Base-by-base conservation (phyloP, 2,113 vertebrate species). In the Leiothrix lutea region DNA sequence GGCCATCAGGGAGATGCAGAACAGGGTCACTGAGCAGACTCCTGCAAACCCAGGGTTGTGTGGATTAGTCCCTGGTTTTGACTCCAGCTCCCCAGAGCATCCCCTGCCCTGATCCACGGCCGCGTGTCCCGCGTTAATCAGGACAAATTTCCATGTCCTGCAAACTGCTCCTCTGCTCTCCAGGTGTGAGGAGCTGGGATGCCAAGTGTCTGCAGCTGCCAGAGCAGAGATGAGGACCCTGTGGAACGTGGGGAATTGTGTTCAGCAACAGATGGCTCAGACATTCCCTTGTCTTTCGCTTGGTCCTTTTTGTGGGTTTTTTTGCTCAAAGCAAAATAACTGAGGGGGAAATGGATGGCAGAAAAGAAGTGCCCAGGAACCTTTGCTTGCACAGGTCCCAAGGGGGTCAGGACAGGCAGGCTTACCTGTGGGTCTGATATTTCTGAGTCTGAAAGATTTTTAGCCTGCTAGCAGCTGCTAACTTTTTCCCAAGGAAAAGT, bases 351-450 rank as follows among this genome's bases (percentile, higher is more conserved):
- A 47, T 0, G 14, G 0, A 13, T 0, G 51, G 4, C 3, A 33
- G 80, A 8, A 66, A n/a, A 45, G 3, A 56, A 33, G 6, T 28
- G n/a, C n/a, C 35, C 48, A 29, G 12, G 24, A 29, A 4, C 21
- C 18, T 53, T 28, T 40, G 50, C 4, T n/a, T 23, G 50, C 50
- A n/a, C 40, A 36, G 44, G 51, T 16, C 35, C 72, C 14, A 3
- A 1, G 54, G 38, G 4, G 40, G 22, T 15, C 2, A 5, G 56
- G 18, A 47, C 65, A 47, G 21, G 36, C 33, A 38, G 23, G 28
- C 95, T 96, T 98, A 99, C 99, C 99, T 99, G 99, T 98, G 45
- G 45, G 45, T 21, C 45, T 48, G 23, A 48, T 48, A 48, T 48
- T 48, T 48, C 47, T 24, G 47, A 8, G 23, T 48, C 23, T 48